Evolutionary conservation across 2,113 vertebrate genomes (phyloP), one percentile per base, ranked within the genome.

Genomic region (Abramis brama): DNA sequence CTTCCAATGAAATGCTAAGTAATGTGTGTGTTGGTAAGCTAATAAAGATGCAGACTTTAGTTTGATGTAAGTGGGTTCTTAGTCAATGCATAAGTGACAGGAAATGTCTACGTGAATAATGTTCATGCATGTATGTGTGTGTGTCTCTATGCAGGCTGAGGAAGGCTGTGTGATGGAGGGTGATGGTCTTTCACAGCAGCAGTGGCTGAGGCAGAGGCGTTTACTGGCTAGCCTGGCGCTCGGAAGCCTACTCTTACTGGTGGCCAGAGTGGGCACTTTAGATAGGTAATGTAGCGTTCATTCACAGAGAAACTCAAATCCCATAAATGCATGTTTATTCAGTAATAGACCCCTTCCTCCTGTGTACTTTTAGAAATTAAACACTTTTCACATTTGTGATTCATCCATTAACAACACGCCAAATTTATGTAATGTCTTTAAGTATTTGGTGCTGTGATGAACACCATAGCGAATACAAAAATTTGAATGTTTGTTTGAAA

Each of bases 141-240:
- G 83, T 90, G 81, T 94, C 87, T 91, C 88, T 89, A 74, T 79
- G 80, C 93, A 99, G 97, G 95, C 96, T 95, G 93, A 95, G 94
- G 96, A 96, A 85, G 74, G 95, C 97, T 97, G 96, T 96, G 97
- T 97, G 97, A 99, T 99, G 97, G 97, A 99, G 97, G 97, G 97
- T 96, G 96, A 99, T 99, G 97, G 97, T 95, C 97, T 98, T 96
- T 97, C 97, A 98, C 97, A 99, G 96, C 97, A 98, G 97, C 96
- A 89, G 95, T 95, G 97, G 97, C 97, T 99, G 95, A 98, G 96
- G 97, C 97, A 99, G 96, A 98, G 97, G 96, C 96, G 98, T 91
- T 94, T 98, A 86, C 93, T 99, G 93, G 96, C 96, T 95, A 98
- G 97, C 94, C 96, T 99, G 80, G 97, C 96, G 86, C 90, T 98